These are phyloP conservation scores for Corythornis madagascariensis DNA, from an alignment of 2,113 vertebrate genomes.

Conservation along the genomic window DNA sequence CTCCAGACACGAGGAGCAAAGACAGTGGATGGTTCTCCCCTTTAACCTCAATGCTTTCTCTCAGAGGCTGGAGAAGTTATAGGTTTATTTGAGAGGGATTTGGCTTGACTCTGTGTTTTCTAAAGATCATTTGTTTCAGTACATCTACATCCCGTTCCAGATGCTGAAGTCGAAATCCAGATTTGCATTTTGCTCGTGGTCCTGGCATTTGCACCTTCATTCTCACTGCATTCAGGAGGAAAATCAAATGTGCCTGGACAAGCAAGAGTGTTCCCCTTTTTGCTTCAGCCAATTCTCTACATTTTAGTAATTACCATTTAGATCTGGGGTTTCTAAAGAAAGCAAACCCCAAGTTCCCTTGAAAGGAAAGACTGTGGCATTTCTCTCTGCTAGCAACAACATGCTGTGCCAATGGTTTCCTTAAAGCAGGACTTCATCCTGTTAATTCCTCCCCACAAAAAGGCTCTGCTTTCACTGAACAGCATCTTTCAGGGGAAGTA, in stretches of 20 bases:
- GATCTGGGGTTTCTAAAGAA: background rate
- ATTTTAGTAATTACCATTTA: background rate
- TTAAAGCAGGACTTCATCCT: background rate
- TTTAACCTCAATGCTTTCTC: background rate
- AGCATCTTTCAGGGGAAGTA: background rate
- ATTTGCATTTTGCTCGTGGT: background rate
- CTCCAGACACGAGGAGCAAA: background rate
- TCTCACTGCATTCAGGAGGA: background rate
- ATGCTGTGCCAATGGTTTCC: background rate
- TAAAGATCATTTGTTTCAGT: fast-evolving
- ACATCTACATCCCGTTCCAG: background rate
- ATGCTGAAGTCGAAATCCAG: background rate
- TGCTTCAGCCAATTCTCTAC: background rate
- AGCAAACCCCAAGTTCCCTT: background rate
- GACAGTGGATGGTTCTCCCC: background rate
- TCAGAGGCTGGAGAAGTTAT: background rate
- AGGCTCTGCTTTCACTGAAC: background rate
- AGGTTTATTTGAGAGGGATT: background rate
- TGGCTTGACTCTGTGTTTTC: background rate
- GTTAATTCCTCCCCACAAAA: background rate
- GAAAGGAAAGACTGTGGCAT: background rate
- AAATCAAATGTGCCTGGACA: background rate
- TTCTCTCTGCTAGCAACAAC: background rate
- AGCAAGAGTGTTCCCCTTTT: background rate
- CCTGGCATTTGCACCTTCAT: background rate